Conservation (phyloP, 2,888 invertebrate genomes). For the Drosophila barbarae region DNA sequence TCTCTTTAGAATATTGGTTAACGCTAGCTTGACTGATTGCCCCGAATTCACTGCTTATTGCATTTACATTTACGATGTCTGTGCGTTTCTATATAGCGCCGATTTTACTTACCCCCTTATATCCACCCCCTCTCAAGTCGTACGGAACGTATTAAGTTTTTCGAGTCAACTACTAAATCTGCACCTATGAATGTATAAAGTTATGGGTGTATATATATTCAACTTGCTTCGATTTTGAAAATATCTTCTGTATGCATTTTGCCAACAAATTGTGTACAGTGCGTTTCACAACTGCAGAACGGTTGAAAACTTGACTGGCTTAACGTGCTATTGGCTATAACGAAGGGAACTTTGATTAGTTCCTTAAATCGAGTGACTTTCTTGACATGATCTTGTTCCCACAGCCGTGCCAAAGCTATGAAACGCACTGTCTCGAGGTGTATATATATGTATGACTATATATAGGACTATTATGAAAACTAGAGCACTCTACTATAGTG, state of each 20-base stretch:
- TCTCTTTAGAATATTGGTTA: conserved; percentile 56
- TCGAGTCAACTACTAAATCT: conserved; percentile 40
- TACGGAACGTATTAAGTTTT: conserved; percentile 42
- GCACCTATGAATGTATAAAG: conserved; percentile 27
- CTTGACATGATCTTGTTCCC: conserved; percentile 9
- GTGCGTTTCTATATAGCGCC: conserved; percentile 25
- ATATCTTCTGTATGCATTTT: conserved; percentile 47
- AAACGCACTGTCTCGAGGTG: conserved; percentile 33
- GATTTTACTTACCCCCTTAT: conserved; percentile 9
- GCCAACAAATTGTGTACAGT: conserved; percentile 51
- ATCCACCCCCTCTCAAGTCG: conserved; percentile 27
- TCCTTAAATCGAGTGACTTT: conserved; percentile 25
- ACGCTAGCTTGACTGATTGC: conserved; percentile 65
- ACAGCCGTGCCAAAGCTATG: conserved; percentile 13
- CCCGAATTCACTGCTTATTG: conserved; percentile 61
- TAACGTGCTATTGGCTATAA: conserved; percentile 23
- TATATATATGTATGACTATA: conserved; percentile 42
- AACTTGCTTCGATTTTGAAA: conserved; percentile 41
- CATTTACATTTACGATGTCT: conserved; percentile 18
- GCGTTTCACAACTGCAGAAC: conserved; percentile 20
- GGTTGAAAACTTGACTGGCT: conserved; percentile 2
- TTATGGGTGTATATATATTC: conserved; percentile 33
- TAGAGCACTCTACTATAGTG: conserved; percentile 54
- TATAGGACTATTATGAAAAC: conserved; percentile 53
- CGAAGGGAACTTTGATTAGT: conserved; percentile 1